These are phyloP conservation scores for Sycophaga agraensis DNA, from an alignment of 1,140 invertebrate species.

Conservation along the genomic window DNA sequence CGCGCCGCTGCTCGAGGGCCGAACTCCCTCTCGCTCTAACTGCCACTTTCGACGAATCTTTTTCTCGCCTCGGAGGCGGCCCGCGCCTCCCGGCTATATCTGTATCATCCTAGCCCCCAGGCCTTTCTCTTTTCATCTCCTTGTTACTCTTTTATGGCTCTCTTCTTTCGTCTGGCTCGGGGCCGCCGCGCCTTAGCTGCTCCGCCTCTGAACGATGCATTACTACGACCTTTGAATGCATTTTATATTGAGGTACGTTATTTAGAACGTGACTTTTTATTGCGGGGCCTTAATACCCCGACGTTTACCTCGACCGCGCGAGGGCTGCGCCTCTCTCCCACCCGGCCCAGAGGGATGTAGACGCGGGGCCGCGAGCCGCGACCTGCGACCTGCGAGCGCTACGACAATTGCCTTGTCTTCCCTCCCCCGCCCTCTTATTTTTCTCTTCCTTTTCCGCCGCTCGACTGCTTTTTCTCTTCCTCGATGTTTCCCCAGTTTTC, in stretches of 20 bases:
- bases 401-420: constrained; percentile 24
- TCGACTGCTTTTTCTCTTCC: not conserved
- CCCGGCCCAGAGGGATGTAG: no score
- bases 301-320: constrained; percentile 9
- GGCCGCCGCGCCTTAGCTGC: not conserved
- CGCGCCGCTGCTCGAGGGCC: not conserved
- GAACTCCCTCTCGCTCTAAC: no score
- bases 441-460: not conserved
- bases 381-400: constrained; percentile 1
- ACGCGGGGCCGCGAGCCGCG: not conserved
- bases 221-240: constrained; percentile 27
- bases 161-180: constrained; percentile 15
- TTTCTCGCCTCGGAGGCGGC: not conserved
- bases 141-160: constrained; percentile 26
- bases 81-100: not conserved
- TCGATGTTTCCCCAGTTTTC: not conserved
- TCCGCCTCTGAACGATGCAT: constrained; percentile 19
- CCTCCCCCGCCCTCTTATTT: not conserved
- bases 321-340: not conserved
- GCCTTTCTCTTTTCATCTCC: constrained; percentile 24
- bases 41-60: constrained; percentile 19
- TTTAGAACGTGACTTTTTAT: constrained; percentile 30
- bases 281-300: constrained; percentile 21
- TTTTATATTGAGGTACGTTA: constrained; percentile 28
- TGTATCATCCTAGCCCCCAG: not conserved